phyloP scores from a whole-genome alignment of 2,113 vertebrate species.

The Zapornia atra region DNA sequence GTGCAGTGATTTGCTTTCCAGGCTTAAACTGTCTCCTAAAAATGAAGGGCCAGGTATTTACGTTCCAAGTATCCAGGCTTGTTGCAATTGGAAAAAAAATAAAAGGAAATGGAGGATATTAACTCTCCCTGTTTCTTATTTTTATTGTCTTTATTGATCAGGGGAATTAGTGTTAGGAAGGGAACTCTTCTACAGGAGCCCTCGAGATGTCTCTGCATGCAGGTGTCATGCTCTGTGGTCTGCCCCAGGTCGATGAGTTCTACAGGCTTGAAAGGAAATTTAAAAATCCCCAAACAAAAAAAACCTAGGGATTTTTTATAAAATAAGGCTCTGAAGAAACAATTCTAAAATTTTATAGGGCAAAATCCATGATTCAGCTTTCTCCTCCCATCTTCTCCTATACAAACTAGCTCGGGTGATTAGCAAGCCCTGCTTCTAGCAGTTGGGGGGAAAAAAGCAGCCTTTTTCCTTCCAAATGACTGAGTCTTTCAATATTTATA shows the following conservation, averaged over 20 bases:
- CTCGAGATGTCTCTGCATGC: neutral
- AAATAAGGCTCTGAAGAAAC: neutral
- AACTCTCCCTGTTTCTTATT: neutral
- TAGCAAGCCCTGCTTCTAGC: neutral
- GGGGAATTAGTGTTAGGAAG: neutral
- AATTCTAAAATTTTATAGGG: neutral
- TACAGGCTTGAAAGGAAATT: neutral
- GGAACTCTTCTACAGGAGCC: neutral
- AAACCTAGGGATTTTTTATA: neutral
- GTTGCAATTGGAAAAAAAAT: neutral
- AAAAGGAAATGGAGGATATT: neutral
- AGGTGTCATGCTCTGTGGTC: neutral
- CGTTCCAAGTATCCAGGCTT: neutral
- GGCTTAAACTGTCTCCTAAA: neutral
- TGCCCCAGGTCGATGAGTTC: neutral
- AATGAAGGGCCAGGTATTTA: neutral
- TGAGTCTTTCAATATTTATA: neutral
- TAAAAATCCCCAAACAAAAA: too few species aligned
- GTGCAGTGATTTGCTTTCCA: neutral
- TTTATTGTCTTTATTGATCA: neutral
- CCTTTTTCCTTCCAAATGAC: neutral
- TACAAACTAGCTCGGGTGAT: neutral
- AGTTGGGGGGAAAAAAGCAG: too few species aligned
- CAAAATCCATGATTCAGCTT: neutral
- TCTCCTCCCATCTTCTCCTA: neutral